These are phyloP conservation scores for Oncorhynchus clarkii DNA, from an alignment of 2,113 vertebrate genomes.

Conservation along the genomic window DNA sequence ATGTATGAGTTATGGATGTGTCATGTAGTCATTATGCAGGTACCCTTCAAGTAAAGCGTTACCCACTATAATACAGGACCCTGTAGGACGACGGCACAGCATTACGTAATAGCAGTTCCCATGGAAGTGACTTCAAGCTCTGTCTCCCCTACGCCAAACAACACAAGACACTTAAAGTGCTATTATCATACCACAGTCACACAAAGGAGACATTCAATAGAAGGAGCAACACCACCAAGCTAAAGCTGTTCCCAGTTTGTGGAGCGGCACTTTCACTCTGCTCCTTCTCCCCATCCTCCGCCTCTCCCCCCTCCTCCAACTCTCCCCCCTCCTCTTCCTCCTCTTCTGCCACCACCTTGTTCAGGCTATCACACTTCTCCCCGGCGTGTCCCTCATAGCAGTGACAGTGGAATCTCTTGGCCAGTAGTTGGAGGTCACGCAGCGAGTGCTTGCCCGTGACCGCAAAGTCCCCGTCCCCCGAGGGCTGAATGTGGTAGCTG, in stretches of 20 bases:
- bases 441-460: conserved; percentile 65
- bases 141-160: not conserved
- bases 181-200: conserved; percentile 28
- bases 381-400: conserved; percentile 78
- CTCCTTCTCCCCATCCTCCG: not conserved
- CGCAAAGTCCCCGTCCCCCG: conserved; percentile 57
- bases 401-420: conserved; percentile 73
- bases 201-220: conserved; percentile 46
- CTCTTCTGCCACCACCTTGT: conserved; percentile 55
- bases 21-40: too few species aligned
- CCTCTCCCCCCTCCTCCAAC: conserved; percentile 34
- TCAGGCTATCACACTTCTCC: conserved; percentile 64
- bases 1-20: too few species aligned
- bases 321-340: not conserved
- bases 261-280: conserved; percentile 35
- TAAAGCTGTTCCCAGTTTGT: not conserved
- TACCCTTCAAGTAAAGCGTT: too few species aligned
- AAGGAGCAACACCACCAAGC: conserved; percentile 41
- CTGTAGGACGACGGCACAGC: not conserved
- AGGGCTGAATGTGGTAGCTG: conserved; percentile 64
- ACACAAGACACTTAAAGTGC: conserved; percentile 22
- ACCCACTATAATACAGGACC: too few species aligned
- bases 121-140: not conserved
- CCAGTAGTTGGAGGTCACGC: conserved; percentile 62
- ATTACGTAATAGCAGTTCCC: not conserved